Conservation (phyloP, 2,797 vertebrate genomes). For the Melanogrammus aeglefinus region DNA sequence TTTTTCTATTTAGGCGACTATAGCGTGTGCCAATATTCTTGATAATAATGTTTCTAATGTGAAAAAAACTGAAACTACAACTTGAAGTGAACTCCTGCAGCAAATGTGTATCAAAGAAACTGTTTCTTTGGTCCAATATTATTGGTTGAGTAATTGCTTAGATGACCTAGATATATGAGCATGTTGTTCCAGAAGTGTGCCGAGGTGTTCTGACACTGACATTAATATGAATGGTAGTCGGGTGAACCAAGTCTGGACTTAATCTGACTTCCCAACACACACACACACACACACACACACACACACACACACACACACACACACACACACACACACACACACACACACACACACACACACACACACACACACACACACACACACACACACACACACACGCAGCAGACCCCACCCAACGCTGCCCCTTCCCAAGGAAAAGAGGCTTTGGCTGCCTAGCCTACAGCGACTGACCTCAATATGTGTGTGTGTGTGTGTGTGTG, state of each 20-base stretch:
- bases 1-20: background rate
- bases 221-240: constrained; percentile 45
- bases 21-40: background rate
- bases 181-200: constrained; percentile 20
- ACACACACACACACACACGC: constrained; percentile 19
- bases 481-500: constrained; percentile 41
- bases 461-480: constrained; percentile 68
- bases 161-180: constrained; percentile 47
- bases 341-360: constrained; percentile 16
- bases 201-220: constrained; percentile 18
- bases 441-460: constrained; percentile 58
- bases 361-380: constrained; percentile 21
- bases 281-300: constrained; percentile 22
- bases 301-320: constrained; percentile 20
- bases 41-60: background rate
- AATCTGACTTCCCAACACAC: constrained; percentile 43
- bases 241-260: constrained; percentile 30
- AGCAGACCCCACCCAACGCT: constrained; percentile 17
- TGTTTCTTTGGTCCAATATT: too few relatives aligned
- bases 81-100: background rate
- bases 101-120: background rate
- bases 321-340: constrained; percentile 10
- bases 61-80: too few relatives aligned
- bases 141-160: constrained; percentile 16
- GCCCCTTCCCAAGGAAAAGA: constrained; percentile 47